These are phyloP conservation scores for Campoletis raptor DNA, from an alignment of 2,888 invertebrate species.

Conservation along the genomic window DNA sequence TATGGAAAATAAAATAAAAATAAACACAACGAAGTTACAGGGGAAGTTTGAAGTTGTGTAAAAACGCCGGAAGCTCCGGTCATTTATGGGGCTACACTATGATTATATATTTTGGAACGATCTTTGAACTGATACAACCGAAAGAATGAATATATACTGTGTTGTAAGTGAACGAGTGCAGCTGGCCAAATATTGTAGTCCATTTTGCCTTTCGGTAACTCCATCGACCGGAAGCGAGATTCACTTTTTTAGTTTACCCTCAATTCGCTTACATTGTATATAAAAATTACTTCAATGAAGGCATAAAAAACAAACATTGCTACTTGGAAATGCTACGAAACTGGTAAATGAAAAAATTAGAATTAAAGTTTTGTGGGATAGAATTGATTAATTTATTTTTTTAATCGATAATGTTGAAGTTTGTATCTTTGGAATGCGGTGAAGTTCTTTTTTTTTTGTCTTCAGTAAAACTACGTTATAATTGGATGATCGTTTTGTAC, in stretches of 20 bases:
- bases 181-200: slow-evolving; percentile 42
- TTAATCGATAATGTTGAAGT: too few relatives aligned
- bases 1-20: not conserved
- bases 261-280: not conserved
- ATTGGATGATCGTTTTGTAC: too few relatives aligned
- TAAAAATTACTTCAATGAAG: not conserved
- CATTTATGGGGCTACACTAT: not conserved
- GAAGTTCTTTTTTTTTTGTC: too few relatives aligned
- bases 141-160: not conserved
- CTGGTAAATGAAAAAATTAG: not conserved
- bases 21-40: not conserved
- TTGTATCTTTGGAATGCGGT: too few relatives aligned
- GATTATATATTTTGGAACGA: slow-evolving; percentile 26
- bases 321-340: not conserved
- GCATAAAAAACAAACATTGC: not conserved
- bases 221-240: not conserved
- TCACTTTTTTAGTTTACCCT: not conserved
- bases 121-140: slow-evolving; percentile 17
- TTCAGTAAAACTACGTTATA: too few relatives aligned
- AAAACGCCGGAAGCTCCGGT: slow-evolving; percentile 34
- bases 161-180: slow-evolving; percentile 14
- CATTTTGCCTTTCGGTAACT: not conserved
- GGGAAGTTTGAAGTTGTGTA: slow-evolving; percentile 24
- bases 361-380: not conserved
- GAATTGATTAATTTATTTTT: too few relatives aligned